Base-by-base conservation (phyloP, 2,113 vertebrate genomes). In the Saimiri boliviensis region DNA sequence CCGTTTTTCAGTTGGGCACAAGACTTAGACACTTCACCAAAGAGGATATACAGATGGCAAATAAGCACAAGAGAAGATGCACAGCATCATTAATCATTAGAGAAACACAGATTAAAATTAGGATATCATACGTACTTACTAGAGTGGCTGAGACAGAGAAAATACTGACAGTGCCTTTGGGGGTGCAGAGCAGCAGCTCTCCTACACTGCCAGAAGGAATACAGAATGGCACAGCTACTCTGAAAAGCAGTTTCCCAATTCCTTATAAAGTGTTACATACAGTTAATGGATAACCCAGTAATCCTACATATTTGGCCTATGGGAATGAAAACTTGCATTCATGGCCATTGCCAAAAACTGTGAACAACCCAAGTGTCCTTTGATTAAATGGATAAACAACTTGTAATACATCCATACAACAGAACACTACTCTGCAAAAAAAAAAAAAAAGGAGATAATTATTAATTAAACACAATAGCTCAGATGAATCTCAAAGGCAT, bases 41-140 rank as follows among this genome's bases (percentile, higher is more conserved):
- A 89, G 63, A 93, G 49, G 14, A 23, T 37, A 32, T 30, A 47
- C 37, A 17, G 56, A 10, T 45, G 13, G 37, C 42, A 47, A 4
- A 20, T 37, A 63, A 47, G 45, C 63, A 56, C 5, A 1, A 40
- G 54, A 14, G n/a, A 37, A 17, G 84, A 14, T 6, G 17, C 21
- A 76, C 27, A 42, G 68, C 71, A 58, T 23, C 76, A 11, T 47
- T 54, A 27, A 4, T 60, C 74, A 71, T 11, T 35, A 77, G 73
- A 82, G 82, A 93, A 54, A 63, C n/a, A 0, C 71, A 81, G 25
- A 63, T 56, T 74, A 58, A 30, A 52, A 40, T 71, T 35, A 42
- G 76, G 23, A 13, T 42, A 0, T 52, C 35, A 20, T 25, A 2
- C 1, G 2, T 5, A 0, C 8, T 19, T 3, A 30, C 3, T 42